Conservation (phyloP, 2,797 vertebrate genomes). For the Notoglanidium macrostoma region DNA sequence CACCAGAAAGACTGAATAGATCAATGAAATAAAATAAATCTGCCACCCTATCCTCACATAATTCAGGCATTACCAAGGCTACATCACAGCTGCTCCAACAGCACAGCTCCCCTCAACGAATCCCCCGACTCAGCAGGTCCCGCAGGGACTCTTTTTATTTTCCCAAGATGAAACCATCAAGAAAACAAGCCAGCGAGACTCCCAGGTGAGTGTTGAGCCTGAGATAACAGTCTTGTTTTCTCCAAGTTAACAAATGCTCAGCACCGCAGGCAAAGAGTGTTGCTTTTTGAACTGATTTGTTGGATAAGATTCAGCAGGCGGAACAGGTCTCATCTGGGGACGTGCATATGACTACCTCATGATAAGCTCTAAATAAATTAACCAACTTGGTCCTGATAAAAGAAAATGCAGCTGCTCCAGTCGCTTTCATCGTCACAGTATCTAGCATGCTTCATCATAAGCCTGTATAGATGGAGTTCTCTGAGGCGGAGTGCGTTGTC, state of each 20-base stretch:
- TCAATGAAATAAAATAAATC: background rate
- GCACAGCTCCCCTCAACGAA: background rate
- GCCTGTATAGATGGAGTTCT: background rate
- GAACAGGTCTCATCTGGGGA: background rate
- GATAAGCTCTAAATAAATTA: conserved; percentile 11
- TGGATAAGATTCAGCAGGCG: background rate
- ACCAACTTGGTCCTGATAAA: background rate
- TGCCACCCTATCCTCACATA: background rate
- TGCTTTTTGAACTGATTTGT: conserved; percentile 13
- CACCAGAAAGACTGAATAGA: background rate
- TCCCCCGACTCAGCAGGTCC: background rate
- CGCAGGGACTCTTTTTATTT: conserved; percentile 36
- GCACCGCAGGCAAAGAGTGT: background rate
- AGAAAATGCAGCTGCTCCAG: background rate
- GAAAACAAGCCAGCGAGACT: conserved; percentile 50
- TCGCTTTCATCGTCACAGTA: background rate
- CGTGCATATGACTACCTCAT: background rate
- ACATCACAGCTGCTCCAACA: background rate
- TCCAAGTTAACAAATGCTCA: conserved; percentile 12
- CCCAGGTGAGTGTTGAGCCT: conserved; percentile 18
- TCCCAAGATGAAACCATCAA: conserved; percentile 39
- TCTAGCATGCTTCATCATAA: background rate
- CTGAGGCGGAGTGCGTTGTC: background rate
- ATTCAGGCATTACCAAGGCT: background rate
- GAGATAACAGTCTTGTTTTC: conserved; percentile 21